Base-by-base conservation (phyloP, 2,113 vertebrate genomes). In the Cnemophilus loriae region DNA sequence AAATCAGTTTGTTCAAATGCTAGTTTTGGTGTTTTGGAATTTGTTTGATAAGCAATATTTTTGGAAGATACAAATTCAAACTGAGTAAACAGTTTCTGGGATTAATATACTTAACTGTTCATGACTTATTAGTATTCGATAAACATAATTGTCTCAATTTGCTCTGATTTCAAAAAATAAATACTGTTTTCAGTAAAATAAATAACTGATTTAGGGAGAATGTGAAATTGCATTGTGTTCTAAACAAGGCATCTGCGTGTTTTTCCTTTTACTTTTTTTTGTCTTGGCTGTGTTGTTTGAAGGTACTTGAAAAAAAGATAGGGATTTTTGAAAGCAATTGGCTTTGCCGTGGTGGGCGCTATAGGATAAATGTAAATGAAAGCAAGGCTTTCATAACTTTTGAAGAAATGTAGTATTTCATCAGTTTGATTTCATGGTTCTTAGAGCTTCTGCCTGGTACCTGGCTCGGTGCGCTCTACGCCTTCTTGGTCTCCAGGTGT, bases 321-420 rank as follows among this genome's bases (percentile, higher is more conserved):
- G 28, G 2, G 7, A 69, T 71, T 73, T 83, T 83, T 60, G 23
- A 49, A 71, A 82, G 20, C n/a, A 46, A 24, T 27, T 4, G 2
- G 0, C 10, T 83, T 80, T 89, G 18, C 16, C 0, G 0, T 39
- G 11, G 3, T 56, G 20, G 14, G 4, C 84, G 6, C 22, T 46
- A 3, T 46, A 69, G 49, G 57, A 33, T 11, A 90, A 60, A 68
- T 44, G 24, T 16, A 57, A 22, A 7, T 74, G 7, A 57, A 75
- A 79, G 35, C 27, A 56, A 69, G 21, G 3, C 42, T 71, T 83
- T 68, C n/a, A 6, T 22, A 33, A 27, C 44, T 64, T 93, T 4
- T 4, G 26, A 70, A 77, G 52, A 83, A 87, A 37, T 4, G 4
- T 1, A 8, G 6, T 44, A 1, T 85, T 50, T 70, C 7, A 53